Percentiles rank a stretch among this genome's conserved stretches.
These are phyloP conservation scores for Castor canadensis DNA, from an alignment of 2,113 vertebrate genomes.

Conservation along the genomic window DNA sequence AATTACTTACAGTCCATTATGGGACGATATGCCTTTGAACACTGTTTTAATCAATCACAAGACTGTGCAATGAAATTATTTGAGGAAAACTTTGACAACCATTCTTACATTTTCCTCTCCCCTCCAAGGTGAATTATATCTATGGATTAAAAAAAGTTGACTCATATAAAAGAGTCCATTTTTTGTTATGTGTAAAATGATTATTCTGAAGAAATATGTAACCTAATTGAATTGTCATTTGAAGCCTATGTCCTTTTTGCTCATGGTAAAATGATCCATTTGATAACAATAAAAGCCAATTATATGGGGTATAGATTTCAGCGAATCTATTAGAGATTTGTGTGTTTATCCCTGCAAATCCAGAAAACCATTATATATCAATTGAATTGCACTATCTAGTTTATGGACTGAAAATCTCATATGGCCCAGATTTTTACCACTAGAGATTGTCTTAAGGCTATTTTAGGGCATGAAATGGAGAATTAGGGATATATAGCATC, in stretches of 20 bases:
- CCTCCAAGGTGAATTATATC: background rate
- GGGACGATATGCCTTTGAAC: slow-evolving; percentile 36
- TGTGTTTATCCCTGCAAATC: slow-evolving; percentile 47
- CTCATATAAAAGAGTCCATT: background rate
- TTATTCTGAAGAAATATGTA: slow-evolving; percentile 9
- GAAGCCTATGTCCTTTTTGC: background rate
- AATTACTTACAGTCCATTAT: slow-evolving; percentile 66
- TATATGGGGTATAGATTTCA: slow-evolving; percentile 35
- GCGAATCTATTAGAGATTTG: slow-evolving; percentile 59
- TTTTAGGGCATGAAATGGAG: background rate
- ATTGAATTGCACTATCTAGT: slow-evolving; percentile 9
- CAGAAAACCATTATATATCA: slow-evolving; percentile 47
- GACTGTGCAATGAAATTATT: slow-evolving; percentile 53
- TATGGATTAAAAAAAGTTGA: slow-evolving; percentile 42
- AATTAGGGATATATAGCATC: background rate
- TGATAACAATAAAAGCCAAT: slow-evolving; percentile 65
- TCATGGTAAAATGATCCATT: slow-evolving; percentile 46
- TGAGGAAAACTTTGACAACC: slow-evolving; percentile 46
- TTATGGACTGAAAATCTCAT: background rate
- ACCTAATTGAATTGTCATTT: slow-evolving; percentile 25
- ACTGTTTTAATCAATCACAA: slow-evolving; percentile 64
- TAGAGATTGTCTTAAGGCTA: background rate
- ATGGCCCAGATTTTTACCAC: background rate
- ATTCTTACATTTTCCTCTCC: slow-evolving; percentile 29
- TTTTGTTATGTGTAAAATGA: background rate